A percentile compares a stretch with the other conserved stretches of the same genome.
Conservation (phyloP, 2,888 invertebrate species). For the Lagria hirta region DNA sequence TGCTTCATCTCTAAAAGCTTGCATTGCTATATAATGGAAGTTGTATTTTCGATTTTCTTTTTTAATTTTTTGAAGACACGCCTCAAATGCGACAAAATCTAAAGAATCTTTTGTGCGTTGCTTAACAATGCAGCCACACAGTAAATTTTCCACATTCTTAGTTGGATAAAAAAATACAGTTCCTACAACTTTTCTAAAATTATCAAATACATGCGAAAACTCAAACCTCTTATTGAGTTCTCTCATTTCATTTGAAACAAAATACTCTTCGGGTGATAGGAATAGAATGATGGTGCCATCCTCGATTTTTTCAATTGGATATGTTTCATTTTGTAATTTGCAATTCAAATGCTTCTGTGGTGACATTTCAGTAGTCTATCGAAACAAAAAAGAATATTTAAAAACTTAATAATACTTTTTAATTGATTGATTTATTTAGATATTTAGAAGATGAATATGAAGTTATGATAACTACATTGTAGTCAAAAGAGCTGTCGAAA, state of each 20-base stretch:
- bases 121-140: constrained; percentile 42
- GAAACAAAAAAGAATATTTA: constrained; percentile 11
- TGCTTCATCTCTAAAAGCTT: constrained; percentile 12
- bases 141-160: constrained; percentile 27
- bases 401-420: no score
- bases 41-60: constrained; percentile 7
- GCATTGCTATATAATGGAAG: constrained; percentile 9
- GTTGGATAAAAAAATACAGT: constrained; percentile 34
- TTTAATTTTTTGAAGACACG: constrained; percentile 6
- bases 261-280: constrained; percentile 43
- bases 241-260: constrained; percentile 39
- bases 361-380: constrained; percentile 24
- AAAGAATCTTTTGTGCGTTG: constrained; percentile 28
- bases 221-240: constrained; percentile 42
- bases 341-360: constrained; percentile 30
- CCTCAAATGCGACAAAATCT: constrained; percentile 30
- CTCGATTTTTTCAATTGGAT: constrained; percentile 41
- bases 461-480: no score
- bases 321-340: constrained; percentile 32
- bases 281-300: constrained; percentile 45
- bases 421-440: no score
- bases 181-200: constrained; percentile 35
- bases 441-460: no score
- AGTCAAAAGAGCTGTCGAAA: no score
- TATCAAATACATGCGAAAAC: constrained; percentile 39